phyloP scores from a whole-genome alignment of 2,888 invertebrate genomes.

The Scrobipalpa atriplicella region DNA sequence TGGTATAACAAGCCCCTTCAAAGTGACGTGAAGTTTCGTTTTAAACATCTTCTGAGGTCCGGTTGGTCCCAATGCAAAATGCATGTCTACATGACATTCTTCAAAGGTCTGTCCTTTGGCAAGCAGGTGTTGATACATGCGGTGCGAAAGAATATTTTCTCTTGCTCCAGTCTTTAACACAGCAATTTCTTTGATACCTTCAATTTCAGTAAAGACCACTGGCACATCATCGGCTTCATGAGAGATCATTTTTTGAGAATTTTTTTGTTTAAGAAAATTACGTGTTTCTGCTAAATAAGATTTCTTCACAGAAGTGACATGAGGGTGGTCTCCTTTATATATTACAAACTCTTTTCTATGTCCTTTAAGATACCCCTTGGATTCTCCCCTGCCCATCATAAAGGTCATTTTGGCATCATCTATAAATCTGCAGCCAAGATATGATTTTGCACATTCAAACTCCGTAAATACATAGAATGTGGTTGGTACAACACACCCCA shows the following conservation, averaged over 20 bases:
- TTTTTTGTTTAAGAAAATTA: background rate
- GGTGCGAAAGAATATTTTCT: background rate
- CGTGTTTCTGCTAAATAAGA: background rate
- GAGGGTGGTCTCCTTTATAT: background rate
- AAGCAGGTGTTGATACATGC: background rate
- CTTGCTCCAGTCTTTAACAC: background rate
- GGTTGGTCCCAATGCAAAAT: background rate
- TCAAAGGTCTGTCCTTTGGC: background rate
- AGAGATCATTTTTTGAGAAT: background rate
- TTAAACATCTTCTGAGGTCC: slow-evolving; percentile 5
- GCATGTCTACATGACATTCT: background rate
- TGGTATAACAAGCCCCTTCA: background rate
- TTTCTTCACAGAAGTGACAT: background rate
- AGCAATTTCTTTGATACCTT: background rate
- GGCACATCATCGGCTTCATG: background rate
- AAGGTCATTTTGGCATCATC: background rate
- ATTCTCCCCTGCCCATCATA: background rate
- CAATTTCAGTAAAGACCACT: background rate
- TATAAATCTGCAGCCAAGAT: background rate
- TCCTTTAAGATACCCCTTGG: background rate
- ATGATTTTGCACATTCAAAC: background rate
- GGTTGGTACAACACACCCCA: background rate
- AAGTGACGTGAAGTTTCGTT: background rate
- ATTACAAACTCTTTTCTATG: background rate
- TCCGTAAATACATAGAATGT: background rate